Conservation (phyloP, 1,140 invertebrate species). For the Bombus polaris region DNA sequence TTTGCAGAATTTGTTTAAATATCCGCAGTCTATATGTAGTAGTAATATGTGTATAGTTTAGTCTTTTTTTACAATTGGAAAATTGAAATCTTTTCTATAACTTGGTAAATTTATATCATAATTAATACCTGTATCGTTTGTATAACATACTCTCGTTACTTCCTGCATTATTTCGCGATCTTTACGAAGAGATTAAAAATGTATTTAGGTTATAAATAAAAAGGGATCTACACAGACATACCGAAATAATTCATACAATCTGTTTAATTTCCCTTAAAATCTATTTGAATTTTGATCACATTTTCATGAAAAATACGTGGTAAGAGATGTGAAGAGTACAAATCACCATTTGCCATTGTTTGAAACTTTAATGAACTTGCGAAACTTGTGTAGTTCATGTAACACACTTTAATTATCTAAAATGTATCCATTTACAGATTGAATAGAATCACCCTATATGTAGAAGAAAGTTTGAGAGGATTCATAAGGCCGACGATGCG, state of each 20-base stretch:
- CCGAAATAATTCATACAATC: too few species aligned
- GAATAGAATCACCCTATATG: not conserved
- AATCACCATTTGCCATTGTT: not conserved
- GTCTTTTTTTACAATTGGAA: not conserved
- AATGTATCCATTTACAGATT: not conserved
- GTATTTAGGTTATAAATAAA: not conserved
- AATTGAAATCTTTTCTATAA: not conserved
- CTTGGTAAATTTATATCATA: not conserved
- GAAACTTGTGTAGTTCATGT: not conserved
- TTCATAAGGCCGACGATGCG: not conserved
- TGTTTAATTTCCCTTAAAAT: not conserved
- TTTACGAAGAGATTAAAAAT: too few species aligned
- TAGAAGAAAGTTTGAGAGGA: constrained; percentile 15
- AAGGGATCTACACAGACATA: not conserved
- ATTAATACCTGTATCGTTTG: not conserved
- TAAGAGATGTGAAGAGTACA: not conserved
- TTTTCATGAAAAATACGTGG: not conserved
- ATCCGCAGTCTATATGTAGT: too few species aligned
- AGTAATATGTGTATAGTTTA: not conserved
- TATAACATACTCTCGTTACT: too few species aligned
- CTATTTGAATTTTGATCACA: not conserved
- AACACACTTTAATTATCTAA: constrained; percentile 1
- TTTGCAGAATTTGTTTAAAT: too few species aligned
- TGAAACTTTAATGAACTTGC: constrained; percentile 1
- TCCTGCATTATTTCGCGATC: too few species aligned